Evolutionary conservation across 30 jellyfish, hydroid and myxozoan species (phyloP).

Genomic region (Chironex yamaguchii): DNA sequence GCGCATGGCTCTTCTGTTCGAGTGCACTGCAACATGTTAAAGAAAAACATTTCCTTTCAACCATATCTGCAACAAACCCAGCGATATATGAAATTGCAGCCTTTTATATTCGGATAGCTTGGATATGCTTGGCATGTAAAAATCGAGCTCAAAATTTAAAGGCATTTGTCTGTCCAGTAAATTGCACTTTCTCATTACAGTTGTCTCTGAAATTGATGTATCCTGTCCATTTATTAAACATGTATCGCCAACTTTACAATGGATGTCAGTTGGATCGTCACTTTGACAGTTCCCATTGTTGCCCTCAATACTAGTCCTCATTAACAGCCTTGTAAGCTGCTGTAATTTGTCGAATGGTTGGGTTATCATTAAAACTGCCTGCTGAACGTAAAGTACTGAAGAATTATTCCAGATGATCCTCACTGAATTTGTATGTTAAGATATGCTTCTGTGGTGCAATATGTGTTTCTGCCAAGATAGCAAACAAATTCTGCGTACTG

Average conservation of each 20-base stretch:
- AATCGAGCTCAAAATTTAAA: constrained; percentile 12
- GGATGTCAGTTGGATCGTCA: constrained; percentile 44
- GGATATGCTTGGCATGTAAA: constrained; percentile 35
- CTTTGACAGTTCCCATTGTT: constrained; percentile 34
- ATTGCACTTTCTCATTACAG: too few species aligned
- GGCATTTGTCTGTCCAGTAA: constrained; percentile 6
- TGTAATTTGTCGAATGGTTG: too few species aligned
- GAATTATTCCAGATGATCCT: constrained; percentile 54
- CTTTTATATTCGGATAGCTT: constrained; percentile 41
- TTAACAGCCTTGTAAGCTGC: too few species aligned
- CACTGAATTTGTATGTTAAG: constrained; percentile 44
- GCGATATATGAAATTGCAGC: constrained; percentile 70
- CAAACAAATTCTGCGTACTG: constrained; percentile 29
- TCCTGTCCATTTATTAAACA: constrained; percentile 9
- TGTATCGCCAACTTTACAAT: constrained; percentile 36
- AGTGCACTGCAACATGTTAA: constrained; percentile 33
- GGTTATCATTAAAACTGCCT: constrained; percentile 53
- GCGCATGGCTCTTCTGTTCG: constrained; percentile 2
- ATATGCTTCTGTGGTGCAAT: constrained; percentile 31
- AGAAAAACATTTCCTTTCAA: constrained; percentile 2
- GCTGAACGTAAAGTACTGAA: constrained; percentile 51
- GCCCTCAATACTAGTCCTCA: not conserved
- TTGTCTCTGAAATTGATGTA: too few species aligned
- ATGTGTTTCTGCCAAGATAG: not conserved
- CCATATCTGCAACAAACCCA: constrained; percentile 65